Evolutionary conservation across 2,797 vertebrate genomes (phyloP), one percentile per base, ranked within the genome.

Genomic region (Onychomys arenicola): DNA sequence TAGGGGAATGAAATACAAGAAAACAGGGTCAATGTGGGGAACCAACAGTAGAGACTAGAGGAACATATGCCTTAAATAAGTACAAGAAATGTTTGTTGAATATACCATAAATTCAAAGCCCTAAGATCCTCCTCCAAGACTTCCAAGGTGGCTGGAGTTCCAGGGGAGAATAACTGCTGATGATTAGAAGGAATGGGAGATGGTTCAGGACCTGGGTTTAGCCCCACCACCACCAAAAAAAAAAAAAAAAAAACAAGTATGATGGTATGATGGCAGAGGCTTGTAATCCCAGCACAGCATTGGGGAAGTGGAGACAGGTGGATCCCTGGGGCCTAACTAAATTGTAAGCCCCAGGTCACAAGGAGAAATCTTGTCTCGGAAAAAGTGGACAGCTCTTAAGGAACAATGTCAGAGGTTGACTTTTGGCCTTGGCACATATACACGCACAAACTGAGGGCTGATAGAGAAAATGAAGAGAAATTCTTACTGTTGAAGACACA

Each of bases 401-500:
- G 85, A 59, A 73, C 46, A 69, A n/a, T 27, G n/a, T 34, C 5
- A 2, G 49, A 87, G 14, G n/a, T 57, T 57, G n/a, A 40, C 0
- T 27, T 71, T 37, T 71, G 14, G 14, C 25, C 34, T n/a, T 11
- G 55, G 46, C 52, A 37, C 3, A 25, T 2, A 27, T 3, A 14
- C 77, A 80, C 16, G 6, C 13, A 6, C 9, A 17, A 25, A 61
- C 13, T 23, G 37, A 63, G 59, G 59, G 46, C 21, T 1, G 29
- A 23, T 65, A 11, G n/a, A 78, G 19, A 80, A n/a, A 40, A 87
- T 67, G 23, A 89, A 17, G 52, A 90, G 34, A 87, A 90, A 77
- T 19, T 76, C 67, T 81, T 67, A 76, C 57, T 93, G 84, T 80
- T 84, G 32, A 88, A 96, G 59, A 69, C 34, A 61, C n/a, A 82